A percentile compares a stretch with the other conserved stretches of the same genome.
These are phyloP conservation scores for Parotocinclus haroldoi DNA, from an alignment of 2,797 vertebrate species.

Conservation along the genomic window DNA sequence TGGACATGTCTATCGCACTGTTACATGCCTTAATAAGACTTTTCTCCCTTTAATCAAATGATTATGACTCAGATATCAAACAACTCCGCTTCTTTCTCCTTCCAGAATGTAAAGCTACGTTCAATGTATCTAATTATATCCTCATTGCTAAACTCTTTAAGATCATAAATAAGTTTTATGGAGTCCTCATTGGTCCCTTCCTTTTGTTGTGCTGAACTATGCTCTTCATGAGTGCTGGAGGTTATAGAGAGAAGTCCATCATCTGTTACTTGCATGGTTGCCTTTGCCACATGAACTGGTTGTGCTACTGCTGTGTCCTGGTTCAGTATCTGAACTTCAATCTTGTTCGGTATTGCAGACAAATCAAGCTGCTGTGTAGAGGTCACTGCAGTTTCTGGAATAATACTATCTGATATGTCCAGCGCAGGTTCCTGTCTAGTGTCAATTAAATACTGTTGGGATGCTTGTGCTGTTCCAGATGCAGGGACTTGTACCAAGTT, in stretches of 20 bases:
- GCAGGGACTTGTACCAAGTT: conserved; percentile 26
- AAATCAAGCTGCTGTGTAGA: conserved; percentile 6
- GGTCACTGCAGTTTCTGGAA: neutral
- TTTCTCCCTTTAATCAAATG: neutral
- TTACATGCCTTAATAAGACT: too few species aligned
- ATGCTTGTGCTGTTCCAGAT: neutral
- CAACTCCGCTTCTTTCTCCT: conserved; percentile 91
- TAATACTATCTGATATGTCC: conserved; percentile 9
- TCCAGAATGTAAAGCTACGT: conserved; percentile 97
- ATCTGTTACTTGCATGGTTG: conserved; percentile 50
- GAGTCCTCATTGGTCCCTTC: conserved; percentile 64
- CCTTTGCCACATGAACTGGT: conserved; percentile 31
- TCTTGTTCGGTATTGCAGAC: conserved; percentile 17
- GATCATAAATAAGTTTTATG: conserved; percentile 80
- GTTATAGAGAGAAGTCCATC: conserved; percentile 36
- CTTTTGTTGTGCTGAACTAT: conserved; percentile 9
- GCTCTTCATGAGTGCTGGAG: conserved; percentile 37
- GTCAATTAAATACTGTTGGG: too few species aligned
- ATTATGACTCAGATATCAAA: conserved; percentile 76
- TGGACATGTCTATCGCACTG: too few species aligned
- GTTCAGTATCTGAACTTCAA: conserved; percentile 31
- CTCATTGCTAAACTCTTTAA: conserved; percentile 93
- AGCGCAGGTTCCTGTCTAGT: conserved; percentile 13
- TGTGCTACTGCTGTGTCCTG: conserved; percentile 14
- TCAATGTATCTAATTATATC: conserved; percentile 95